These are phyloP conservation scores for Saguinus midas DNA, from an alignment of 2,113 vertebrate species.

Conservation along the genomic window DNA sequence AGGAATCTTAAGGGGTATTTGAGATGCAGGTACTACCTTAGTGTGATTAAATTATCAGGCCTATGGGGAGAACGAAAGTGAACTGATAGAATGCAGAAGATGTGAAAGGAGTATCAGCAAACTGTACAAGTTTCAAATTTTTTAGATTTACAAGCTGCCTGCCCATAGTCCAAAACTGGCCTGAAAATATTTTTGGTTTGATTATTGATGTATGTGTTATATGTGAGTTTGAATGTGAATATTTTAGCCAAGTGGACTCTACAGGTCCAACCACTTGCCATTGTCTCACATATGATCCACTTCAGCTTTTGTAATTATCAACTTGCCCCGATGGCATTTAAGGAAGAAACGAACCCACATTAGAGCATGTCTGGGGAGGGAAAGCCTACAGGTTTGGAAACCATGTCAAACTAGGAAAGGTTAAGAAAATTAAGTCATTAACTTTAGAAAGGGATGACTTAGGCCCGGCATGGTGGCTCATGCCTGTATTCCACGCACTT, in stretches of 20 bases:
- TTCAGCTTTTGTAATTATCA: neutral
- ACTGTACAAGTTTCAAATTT: neutral
- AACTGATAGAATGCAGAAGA: neutral
- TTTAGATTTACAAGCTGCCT: neutral
- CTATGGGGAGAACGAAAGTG: neutral
- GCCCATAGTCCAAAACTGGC: neutral
- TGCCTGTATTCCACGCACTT: too few relatives aligned
- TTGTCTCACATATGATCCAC: neutral
- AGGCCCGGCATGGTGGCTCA: neutral
- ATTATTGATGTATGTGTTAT: neutral
- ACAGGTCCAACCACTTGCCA: neutral
- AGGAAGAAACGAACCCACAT: neutral
- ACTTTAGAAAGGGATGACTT: neutral
- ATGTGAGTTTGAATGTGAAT: neutral
- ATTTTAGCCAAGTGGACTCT: neutral
- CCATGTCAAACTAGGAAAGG: neutral
- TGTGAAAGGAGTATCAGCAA: neutral
- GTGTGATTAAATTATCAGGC: neutral
- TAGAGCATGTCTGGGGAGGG: neutral
- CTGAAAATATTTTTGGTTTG: neutral
- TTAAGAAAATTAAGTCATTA: neutral
- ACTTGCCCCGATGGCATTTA: neutral
- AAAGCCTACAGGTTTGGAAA: slow-evolving; percentile 34
- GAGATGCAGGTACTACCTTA: neutral
- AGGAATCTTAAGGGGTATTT: neutral